These are phyloP conservation scores for Bathynomus jamesi DNA, from an alignment of 1,140 invertebrate genomes.

Conservation along the genomic window DNA sequence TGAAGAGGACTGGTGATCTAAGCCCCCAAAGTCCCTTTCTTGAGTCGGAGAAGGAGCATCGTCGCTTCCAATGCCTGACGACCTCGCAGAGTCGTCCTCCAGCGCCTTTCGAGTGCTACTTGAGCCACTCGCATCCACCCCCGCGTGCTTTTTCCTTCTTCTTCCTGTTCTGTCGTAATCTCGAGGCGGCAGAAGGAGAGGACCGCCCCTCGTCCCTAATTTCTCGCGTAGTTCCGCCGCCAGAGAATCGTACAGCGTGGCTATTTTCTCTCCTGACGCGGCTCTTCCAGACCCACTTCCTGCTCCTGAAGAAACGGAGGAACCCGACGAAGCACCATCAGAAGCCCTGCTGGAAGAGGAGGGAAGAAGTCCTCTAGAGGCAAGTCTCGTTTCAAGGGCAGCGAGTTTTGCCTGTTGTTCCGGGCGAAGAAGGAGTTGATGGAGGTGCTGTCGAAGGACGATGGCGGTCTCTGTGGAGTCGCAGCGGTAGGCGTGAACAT, in stretches of 20 bases:
- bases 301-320: slow-evolving; percentile 16
- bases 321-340: slow-evolving; percentile 24
- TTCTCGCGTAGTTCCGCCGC: slow-evolving; percentile 84
- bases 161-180: slow-evolving; percentile 65
- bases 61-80: slow-evolving; percentile 74
- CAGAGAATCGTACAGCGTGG: slow-evolving; percentile 76
- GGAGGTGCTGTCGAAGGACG: slow-evolving; percentile 70
- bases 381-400: slow-evolving; percentile 60
- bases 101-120: background rate
- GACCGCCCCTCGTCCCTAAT: slow-evolving; percentile 49
- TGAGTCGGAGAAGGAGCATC: slow-evolving; percentile 62
- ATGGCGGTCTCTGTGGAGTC: slow-evolving; percentile 87
- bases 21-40: background rate
- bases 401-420: slow-evolving; percentile 79
- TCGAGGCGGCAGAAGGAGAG: slow-evolving; percentile 76
- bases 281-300: slow-evolving; percentile 20
- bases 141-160: background rate
- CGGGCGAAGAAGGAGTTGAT: slow-evolving; percentile 68
- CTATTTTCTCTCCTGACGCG: slow-evolving; percentile 50
- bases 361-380: slow-evolving; percentile 44
- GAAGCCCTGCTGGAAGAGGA: slow-evolving; percentile 16
- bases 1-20: background rate
- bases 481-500: slow-evolving; percentile 91
- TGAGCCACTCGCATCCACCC: background rate
- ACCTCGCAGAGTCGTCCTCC: slow-evolving; percentile 39